Evolutionary conservation across 2,888 invertebrate species (phyloP).

Genomic region (Hirtodrosophila alboralis): DNA sequence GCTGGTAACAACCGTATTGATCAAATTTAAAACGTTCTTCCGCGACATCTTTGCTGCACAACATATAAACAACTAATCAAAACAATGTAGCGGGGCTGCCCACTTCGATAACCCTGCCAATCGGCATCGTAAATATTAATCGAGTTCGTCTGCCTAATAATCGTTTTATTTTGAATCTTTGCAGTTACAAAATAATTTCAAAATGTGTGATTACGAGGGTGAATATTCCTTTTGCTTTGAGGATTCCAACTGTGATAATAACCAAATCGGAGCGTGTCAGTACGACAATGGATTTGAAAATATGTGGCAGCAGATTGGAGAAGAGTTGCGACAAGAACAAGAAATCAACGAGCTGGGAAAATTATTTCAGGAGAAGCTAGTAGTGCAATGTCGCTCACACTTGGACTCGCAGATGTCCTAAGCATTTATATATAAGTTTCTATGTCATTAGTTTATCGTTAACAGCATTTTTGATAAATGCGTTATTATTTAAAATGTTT

Average conservation of each 20-base stretch:
- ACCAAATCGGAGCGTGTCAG: conserved; percentile 18
- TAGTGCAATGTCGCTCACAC: conserved; percentile 8
- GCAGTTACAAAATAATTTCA: conserved; percentile 28
- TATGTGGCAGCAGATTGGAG: conserved; percentile 58
- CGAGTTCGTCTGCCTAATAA: conserved; percentile 1
- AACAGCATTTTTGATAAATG: conserved; percentile 54
- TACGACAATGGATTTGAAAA: conserved; percentile 57
- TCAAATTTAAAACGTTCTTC: conserved; percentile 86
- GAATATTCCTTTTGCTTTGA: conserved; percentile 60
- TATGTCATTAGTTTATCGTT: conserved; percentile 21
- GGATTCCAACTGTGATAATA: conserved; percentile 49
- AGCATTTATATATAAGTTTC: not conserved
- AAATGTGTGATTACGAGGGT: conserved; percentile 64
- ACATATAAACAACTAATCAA: conserved; percentile 28
- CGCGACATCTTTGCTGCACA: conserved; percentile 85
- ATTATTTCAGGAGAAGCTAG: conserved; percentile 35
- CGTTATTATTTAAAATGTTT: conserved; percentile 14
- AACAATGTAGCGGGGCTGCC: conserved; percentile 21
- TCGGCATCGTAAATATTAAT: conserved; percentile 1
- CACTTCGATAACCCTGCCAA: conserved; percentile 20
- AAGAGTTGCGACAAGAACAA: conserved; percentile 54
- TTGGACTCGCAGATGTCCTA: conserved; percentile 13
- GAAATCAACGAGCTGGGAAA: conserved; percentile 43
- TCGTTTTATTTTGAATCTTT: conserved; percentile 11
- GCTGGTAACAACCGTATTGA: conserved; percentile 87